Conservation (phyloP, 2,888 invertebrate species). For the Xestia ashworthii region DNA sequence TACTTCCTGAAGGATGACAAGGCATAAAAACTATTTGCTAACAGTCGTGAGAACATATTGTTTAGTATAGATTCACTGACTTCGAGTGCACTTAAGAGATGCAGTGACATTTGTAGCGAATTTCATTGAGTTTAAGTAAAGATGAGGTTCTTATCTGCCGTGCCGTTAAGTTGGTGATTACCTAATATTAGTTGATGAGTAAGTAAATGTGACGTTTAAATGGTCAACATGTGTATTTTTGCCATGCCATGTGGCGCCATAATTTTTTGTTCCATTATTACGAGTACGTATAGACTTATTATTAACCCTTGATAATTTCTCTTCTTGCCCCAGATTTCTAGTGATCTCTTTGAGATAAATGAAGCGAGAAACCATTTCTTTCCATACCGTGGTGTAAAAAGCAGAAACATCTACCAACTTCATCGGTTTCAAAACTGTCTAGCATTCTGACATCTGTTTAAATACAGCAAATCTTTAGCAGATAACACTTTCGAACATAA, state of each 20-base stretch:
- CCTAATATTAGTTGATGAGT: background rate
- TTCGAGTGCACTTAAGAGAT: background rate
- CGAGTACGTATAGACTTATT: background rate
- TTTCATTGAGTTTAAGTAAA: background rate
- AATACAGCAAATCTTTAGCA: conserved; percentile 36
- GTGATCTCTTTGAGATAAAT: conserved; percentile 22
- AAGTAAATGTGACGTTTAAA: background rate
- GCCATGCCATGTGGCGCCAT: background rate
- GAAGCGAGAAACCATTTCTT: conserved; percentile 3
- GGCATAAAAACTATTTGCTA: conserved; percentile 49
- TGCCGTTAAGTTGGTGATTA: background rate
- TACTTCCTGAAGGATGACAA: conserved; percentile 67
- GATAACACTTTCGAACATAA: conserved; percentile 53
- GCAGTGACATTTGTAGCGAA: background rate
- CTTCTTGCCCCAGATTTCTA: conserved; percentile 29
- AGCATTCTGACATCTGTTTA: conserved; percentile 34
- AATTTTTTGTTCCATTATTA: background rate
- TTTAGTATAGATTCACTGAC: conserved; percentile 12
- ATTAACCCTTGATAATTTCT: conserved; percentile 8
- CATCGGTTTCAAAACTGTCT: conserved; percentile 35
- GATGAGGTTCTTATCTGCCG: background rate
- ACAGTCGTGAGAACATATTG: conserved; percentile 52
- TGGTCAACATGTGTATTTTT: background rate
- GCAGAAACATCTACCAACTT: conserved; percentile 6
- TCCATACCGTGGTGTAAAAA: conserved; percentile 15